A percentile compares a stretch with the other conserved stretches of the same genome.
Evolutionary conservation across 2,888 invertebrate genomes (phyloP).

Genomic region (Drosophila aldrichi): DNA sequence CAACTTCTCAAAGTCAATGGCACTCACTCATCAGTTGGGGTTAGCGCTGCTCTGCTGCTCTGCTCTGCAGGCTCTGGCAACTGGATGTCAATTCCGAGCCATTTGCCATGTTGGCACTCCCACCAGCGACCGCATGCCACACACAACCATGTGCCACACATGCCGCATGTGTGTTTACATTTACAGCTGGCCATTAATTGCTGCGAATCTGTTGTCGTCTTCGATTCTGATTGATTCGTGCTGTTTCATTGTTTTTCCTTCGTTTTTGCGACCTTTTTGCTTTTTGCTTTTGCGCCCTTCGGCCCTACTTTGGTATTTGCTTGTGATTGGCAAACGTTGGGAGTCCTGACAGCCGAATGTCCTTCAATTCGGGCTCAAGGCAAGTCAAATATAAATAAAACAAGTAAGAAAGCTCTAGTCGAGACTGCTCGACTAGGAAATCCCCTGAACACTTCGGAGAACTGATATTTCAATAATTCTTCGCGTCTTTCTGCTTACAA

Average conservation of each 20-base stretch:
- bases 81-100: constrained; percentile 11
- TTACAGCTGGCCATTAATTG: constrained; percentile 52
- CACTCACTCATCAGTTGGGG: constrained; percentile 22
- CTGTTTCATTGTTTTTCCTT: constrained; percentile 37
- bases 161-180: constrained; percentile 42
- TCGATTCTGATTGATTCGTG: constrained; percentile 50
- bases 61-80: neutral
- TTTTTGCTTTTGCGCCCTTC: no score
- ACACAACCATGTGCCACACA: constrained; percentile 30
- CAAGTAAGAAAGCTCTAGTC: no score
- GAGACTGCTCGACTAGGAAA: no score
- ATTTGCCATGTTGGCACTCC: constrained; percentile 16
- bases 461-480: no score
- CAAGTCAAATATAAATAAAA: constrained; percentile 14
- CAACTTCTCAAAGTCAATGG: constrained; percentile 24
- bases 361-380: constrained; percentile 12
- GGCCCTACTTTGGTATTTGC: constrained; percentile 9
- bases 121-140: constrained; percentile 24
- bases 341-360: constrained; percentile 13
- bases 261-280: neutral
- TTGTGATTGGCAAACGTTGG: constrained; percentile 1
- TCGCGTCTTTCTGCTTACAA: no score
- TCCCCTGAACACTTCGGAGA: no score
- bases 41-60: constrained; percentile 1
- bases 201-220: constrained; percentile 45